These are phyloP conservation scores for Paragorgia papillata DNA, from an alignment of 92 coral and sea anemone genomes.

Conservation along the genomic window DNA sequence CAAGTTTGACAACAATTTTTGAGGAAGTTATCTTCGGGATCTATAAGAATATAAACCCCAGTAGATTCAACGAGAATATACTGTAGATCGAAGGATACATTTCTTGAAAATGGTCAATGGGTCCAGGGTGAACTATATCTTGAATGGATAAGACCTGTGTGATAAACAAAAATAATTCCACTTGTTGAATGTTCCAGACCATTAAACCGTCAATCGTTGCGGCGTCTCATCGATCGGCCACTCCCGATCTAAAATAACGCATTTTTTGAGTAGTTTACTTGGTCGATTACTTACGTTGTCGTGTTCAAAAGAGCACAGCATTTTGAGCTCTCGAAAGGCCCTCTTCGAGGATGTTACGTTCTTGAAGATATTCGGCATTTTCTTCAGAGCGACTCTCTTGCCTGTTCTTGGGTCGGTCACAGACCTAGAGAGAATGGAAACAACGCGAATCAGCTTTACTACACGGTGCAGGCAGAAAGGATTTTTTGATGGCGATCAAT, in stretches of 20 bases:
- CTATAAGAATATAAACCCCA: neutral
- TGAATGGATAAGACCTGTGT: slow-evolving; percentile 95
- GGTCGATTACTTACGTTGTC: slow-evolving; percentile 77
- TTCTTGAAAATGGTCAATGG: slow-evolving; percentile 92
- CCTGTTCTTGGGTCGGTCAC: slow-evolving; percentile 99
- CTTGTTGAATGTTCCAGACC: slow-evolving; percentile 35
- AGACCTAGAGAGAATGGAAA: slow-evolving; percentile 67
- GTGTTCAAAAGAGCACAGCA: slow-evolving; percentile 90
- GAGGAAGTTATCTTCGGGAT: neutral
- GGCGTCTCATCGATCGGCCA: neutral
- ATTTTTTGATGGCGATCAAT: no score
- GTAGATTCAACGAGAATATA: neutral
- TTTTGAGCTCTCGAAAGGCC: slow-evolving; percentile 96
- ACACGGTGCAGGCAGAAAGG: no score
- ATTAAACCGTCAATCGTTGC: no score
- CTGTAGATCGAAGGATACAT: slow-evolving; percentile 94
- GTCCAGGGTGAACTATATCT: slow-evolving; percentile 99
- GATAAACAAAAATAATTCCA: slow-evolving; percentile 43
- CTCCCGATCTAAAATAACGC: neutral
- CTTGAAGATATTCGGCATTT: slow-evolving; percentile 98
- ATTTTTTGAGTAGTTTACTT: neutral
- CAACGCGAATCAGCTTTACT: slow-evolving; percentile 37
- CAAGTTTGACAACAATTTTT: no score
- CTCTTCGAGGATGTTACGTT: slow-evolving; percentile 94
- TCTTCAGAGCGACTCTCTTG: slow-evolving; percentile 98